Base-by-base conservation (phyloP, 2,113 vertebrate species). In the Rynchops niger region DNA sequence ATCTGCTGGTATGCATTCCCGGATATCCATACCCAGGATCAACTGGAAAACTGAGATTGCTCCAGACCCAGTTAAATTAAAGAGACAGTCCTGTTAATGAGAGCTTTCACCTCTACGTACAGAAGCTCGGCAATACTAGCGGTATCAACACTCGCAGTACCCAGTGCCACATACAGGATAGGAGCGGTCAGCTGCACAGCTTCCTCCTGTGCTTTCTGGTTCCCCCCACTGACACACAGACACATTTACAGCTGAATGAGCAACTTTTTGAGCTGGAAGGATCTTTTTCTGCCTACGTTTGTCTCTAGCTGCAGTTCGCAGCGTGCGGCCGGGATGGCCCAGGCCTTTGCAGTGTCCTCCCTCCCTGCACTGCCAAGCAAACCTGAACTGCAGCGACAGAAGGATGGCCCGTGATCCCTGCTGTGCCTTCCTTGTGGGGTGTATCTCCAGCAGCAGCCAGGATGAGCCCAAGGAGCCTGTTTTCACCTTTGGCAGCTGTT, bases 51-150 rank as follows among this genome's bases (percentile, higher is more conserved):
- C 11, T 0, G 1, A 34, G 45, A 74, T 49, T 14, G 17, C 11
- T 65, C n/a, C 70, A 43, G 18, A 14, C 4, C 2, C 0, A 0
- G 23, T 56, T 50, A 49, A 62, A 72, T 53, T 29, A 22, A 36
- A 74, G 17, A 66, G 40, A 11, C 27, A 23, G 66, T 40, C 38
- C 47, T 19, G 15, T 15, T 45, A 29, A 21, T 22, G 43, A 61
- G 30, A 61, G 30, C 49, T 86, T 72, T 61, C 50, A 72, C 30
- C 36, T 45, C 50, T 34, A 3, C 3, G 3, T 2, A 17, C 17
- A 6, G 49, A 49, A 82, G 36, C 56, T 62, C 92, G 88, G 78
- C 45, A 56, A 8, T 21, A 30, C 29, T 2, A 2, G 9, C 34
- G 20, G 21, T 11, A 82, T 36, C 49, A 55, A 21, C n/a, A 34